phyloP scores from a whole-genome alignment of 2,113 vertebrate genomes.

The Proteles cristata region DNA sequence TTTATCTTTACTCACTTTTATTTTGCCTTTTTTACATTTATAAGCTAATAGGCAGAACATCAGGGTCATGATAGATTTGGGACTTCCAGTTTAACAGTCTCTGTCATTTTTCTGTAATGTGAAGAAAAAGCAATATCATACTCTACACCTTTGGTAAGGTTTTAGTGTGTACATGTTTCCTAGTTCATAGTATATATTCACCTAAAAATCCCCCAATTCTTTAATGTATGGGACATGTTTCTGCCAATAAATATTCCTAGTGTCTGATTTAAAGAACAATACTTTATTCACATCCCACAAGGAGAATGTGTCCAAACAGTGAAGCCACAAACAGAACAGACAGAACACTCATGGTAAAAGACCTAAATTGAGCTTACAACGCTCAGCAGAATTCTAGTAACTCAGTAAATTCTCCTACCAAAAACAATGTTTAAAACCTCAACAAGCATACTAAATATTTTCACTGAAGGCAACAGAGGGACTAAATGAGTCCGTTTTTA shows the following conservation, averaged over 20 bases:
- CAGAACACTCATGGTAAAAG: background rate
- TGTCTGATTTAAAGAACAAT: constrained; percentile 45
- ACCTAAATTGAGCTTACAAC: background rate
- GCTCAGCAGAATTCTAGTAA: background rate
- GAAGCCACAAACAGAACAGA: constrained; percentile 47
- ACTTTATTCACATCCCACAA: constrained; percentile 1
- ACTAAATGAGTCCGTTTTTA: constrained; percentile 58
- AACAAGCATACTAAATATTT: constrained; percentile 47
- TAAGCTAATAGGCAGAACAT: background rate
- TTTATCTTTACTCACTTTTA: background rate
- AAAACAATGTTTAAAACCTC: constrained; percentile 56
- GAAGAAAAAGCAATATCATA: background rate
- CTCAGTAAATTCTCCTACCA: background rate
- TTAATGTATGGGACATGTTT: background rate
- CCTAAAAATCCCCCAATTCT: background rate
- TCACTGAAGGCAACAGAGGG: constrained; percentile 57
- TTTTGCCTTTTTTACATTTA: background rate
- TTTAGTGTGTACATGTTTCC: background rate
- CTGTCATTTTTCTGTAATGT: background rate
- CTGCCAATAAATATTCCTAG: background rate
- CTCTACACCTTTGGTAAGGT: background rate
- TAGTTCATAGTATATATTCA: background rate
- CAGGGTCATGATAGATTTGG: background rate
- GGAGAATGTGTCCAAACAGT: background rate
- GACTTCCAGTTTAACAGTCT: background rate